Evolutionary conservation across 2,113 vertebrate genomes (phyloP).

Genomic region (Aramus guarauna): DNA sequence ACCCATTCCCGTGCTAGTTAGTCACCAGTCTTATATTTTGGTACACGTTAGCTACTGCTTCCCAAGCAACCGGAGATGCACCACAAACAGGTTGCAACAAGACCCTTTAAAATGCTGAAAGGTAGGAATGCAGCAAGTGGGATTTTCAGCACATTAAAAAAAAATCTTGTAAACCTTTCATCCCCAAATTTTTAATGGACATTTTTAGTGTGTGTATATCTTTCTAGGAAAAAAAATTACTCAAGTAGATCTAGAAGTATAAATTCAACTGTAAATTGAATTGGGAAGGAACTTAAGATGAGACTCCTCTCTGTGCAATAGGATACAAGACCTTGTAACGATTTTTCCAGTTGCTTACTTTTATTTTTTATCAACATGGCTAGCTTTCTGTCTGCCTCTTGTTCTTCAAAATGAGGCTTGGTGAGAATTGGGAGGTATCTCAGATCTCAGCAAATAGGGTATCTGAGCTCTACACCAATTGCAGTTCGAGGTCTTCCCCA

Average conservation of each 20-base stretch:
- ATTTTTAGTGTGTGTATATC: neutral
- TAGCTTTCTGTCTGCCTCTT: neutral
- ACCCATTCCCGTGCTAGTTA: neutral
- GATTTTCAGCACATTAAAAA: neutral
- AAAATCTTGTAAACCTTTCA: neutral
- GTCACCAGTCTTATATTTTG: neutral
- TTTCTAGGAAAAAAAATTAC: neutral
- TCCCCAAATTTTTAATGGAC: neutral
- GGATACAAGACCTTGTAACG: neutral
- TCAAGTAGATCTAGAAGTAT: neutral
- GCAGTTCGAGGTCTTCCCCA: neutral
- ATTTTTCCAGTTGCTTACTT: neutral
- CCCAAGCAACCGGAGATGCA: neutral
- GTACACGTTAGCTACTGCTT: neutral
- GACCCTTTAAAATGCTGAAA: neutral
- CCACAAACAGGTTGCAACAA: neutral
- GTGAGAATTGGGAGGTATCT: neutral
- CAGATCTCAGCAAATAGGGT: neutral
- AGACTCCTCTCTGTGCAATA: neutral
- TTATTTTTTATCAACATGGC: neutral
- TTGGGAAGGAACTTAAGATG: neutral
- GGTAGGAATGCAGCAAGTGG: neutral
- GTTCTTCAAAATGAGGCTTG: neutral
- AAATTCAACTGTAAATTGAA: neutral
- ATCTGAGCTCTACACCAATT: neutral